These are phyloP conservation scores for Digitonthophagus gazella DNA, from an alignment of 2,888 invertebrate genomes.

Conservation along the genomic window DNA sequence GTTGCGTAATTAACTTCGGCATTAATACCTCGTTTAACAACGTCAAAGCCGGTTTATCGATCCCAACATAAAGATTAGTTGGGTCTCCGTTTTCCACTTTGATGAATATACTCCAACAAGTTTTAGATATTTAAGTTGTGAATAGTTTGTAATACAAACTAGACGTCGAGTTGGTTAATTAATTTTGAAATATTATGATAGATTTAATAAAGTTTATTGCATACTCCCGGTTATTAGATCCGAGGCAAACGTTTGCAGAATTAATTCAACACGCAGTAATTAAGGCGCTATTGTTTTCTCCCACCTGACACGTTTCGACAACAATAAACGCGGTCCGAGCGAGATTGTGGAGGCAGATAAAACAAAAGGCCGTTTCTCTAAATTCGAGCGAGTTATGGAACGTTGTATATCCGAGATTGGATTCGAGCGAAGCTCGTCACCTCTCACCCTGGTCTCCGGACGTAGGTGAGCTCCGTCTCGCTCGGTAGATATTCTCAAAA, in stretches of 20 bases:
- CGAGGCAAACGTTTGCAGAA: neutral
- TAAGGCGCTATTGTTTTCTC: neutral
- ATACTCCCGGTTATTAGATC: neutral
- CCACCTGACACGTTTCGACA: neutral
- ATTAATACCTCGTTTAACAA: neutral
- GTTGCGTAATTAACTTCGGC: neutral
- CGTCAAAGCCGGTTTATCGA: neutral
- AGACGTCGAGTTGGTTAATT: too few species aligned
- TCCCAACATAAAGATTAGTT: neutral
- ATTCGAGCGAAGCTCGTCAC: conserved; percentile 20
- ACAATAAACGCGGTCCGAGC: neutral
- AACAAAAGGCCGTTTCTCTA: neutral
- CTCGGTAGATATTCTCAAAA: conserved; percentile 34
- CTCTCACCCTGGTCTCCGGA: neutral
- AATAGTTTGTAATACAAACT: too few species aligned
- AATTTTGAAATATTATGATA: neutral
- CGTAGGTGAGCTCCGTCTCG: conserved; percentile 12
- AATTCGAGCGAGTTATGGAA: conserved; percentile 2
- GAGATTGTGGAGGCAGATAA: neutral
- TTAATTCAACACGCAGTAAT: neutral
- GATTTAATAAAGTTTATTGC: neutral
- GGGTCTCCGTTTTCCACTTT: neutral
- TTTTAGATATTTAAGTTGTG: neutral
- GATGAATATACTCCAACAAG: neutral
- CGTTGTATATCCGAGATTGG: conserved; percentile 24